Evolutionary conservation across 2,113 vertebrate genomes (phyloP), one percentile per base, ranked within the genome.

Genomic region (Caranx ignobilis): DNA sequence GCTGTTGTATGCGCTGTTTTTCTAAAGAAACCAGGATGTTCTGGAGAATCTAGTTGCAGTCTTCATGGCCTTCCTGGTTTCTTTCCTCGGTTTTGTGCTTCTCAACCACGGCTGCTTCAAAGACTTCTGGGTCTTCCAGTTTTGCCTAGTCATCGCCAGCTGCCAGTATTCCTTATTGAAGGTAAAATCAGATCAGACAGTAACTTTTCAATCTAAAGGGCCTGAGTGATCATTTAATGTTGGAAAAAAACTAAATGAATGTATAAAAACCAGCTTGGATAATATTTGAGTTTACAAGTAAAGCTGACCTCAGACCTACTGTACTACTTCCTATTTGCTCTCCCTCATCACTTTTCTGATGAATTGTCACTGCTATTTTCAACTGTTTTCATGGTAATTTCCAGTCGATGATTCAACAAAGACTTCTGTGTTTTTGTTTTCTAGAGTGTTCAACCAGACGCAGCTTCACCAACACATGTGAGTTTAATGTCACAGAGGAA

Each of bases 151-250:
- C 75, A 99, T 99, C 84, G 97, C 98, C 81, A 97, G 98, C 90
- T 99, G 98, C 90, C 98, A 99, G 87, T 99, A 99, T 88, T 99
- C 98, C 19, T 93, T 99, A 77, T 88, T 99, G 61, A 99, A 99
- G 96, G 98, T 98, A 95, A 96, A 95, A 95, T 93, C 52, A 56
- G 39, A 19, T 43, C 37, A 37, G 37, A 3, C 37, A 37, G 3
- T 37, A 37, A 4, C 8, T 37, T 37, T 8, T 3, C 37, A 37
- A 3, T 37, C 37, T 37, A 5, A 5, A 37, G 37, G 35, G 35
- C 7, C 39, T 47, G 45, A 15, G 45, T 47, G 45, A 47, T 16
- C 45, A 47, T 47, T 52, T n/a, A 62, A 11, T 4, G 9, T 31
- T 34, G 61, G 18, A 7, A 4, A 4, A 41, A 41, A 15, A 16